Percentiles rank a stretch among this genome's conserved stretches.
Evolutionary conservation across 2,888 invertebrate genomes (phyloP).

Genomic region (Eremobia ochroleuca): DNA sequence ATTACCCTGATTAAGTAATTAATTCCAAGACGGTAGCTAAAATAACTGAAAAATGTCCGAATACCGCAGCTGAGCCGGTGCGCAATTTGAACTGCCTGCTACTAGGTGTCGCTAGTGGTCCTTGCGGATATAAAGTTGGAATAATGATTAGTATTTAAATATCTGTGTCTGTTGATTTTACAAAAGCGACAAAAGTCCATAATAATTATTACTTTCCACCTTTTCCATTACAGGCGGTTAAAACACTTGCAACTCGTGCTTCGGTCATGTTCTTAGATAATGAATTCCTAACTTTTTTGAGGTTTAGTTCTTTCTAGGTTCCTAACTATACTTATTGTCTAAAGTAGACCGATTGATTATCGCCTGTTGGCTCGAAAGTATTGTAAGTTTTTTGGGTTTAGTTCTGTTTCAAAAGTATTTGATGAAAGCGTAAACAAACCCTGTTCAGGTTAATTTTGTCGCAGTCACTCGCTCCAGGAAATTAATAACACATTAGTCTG

Average conservation of each 20-base stretch:
- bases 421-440: background rate
- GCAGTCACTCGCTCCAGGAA: background rate
- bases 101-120: constrained; percentile 35
- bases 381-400: background rate
- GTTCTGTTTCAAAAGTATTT: background rate
- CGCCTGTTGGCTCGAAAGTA: background rate
- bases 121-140: background rate
- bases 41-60: background rate
- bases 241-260: background rate
- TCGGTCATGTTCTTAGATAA: background rate
- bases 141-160: background rate
- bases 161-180: constrained; percentile 4
- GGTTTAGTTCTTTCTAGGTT: background rate
- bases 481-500: background rate
- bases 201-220: background rate
- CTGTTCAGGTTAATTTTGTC: background rate
- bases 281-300: background rate
- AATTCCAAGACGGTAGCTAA: background rate
- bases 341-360: background rate
- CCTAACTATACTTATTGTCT: background rate
- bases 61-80: too few relatives aligned
- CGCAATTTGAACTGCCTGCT: background rate
- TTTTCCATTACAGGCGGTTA: background rate
- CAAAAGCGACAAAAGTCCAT: background rate
- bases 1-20: background rate